Percentiles rank a stretch among this genome's conserved stretches.
phyloP scores from a whole-genome alignment of 2,797 vertebrate genomes.

The Lutjanus campechanus region DNA sequence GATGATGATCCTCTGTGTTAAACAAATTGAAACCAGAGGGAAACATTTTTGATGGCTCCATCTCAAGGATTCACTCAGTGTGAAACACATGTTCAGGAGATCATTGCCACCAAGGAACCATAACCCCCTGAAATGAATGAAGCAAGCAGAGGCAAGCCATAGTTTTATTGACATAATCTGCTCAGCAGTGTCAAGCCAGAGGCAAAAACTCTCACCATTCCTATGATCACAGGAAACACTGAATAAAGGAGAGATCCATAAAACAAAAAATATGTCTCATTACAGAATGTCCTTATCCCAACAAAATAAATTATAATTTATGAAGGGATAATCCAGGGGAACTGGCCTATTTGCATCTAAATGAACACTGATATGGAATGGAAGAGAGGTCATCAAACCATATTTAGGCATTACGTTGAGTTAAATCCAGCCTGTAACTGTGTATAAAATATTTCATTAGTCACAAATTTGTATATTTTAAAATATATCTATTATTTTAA shows the following conservation, averaged over 20 bases:
- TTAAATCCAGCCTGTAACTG: background rate
- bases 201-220: slow-evolving; percentile 11
- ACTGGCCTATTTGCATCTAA: slow-evolving; percentile 20
- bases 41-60: background rate
- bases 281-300: slow-evolving; percentile 8
- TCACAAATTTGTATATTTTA: background rate
- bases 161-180: slow-evolving; percentile 38
- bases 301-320: slow-evolving; percentile 32
- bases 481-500: background rate
- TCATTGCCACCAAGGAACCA: slow-evolving; percentile 10
- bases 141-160: background rate
- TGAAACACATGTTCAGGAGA: slow-evolving; percentile 25
- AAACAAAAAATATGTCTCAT: slow-evolving; percentile 32
- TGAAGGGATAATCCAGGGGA: background rate
- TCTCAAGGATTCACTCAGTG: slow-evolving; percentile 1
- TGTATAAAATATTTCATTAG: background rate
- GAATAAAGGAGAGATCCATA: slow-evolving; percentile 15
- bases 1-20: background rate
- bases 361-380: slow-evolving; percentile 1
- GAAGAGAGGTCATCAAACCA: background rate
- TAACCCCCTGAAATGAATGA: slow-evolving; percentile 3
- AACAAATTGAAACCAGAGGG: slow-evolving; percentile 3
- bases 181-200: slow-evolving; percentile 13
- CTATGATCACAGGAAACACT: slow-evolving; percentile 27
- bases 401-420: background rate